A percentile compares a stretch with the other conserved stretches of the same genome.
These are phyloP conservation scores for Chelonia mydas DNA, from an alignment of 2,797 vertebrate genomes.

Conservation along the genomic window DNA sequence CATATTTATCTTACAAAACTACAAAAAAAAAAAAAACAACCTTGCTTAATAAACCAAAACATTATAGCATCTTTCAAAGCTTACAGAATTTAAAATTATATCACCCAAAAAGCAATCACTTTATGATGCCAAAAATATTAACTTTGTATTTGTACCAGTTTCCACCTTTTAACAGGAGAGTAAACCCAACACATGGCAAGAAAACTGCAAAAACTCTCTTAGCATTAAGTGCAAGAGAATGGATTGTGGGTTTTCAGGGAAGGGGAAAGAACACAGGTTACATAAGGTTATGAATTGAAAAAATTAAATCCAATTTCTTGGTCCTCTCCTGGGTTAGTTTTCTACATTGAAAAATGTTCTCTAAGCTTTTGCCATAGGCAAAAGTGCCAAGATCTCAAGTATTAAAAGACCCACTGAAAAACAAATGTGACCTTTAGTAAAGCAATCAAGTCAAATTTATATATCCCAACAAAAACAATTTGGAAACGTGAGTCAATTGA, in stretches of 20 bases:
- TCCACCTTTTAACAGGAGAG: neutral
- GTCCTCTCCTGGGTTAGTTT: conserved; percentile 10
- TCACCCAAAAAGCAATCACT: neutral
- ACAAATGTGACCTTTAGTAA: conserved; percentile 14
- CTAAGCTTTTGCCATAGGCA: neutral
- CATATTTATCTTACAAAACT: neutral
- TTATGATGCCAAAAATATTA: neutral
- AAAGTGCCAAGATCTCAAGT: neutral
- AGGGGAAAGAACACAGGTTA: conserved; percentile 2
- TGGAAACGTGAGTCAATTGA: neutral
- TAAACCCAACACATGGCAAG: neutral
- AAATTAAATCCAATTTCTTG: conserved; percentile 45
- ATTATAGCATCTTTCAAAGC: neutral
- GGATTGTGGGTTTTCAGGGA: neutral
- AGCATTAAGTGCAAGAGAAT: fast-evolving
- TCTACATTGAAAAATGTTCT: neutral
- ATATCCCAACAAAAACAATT: neutral
- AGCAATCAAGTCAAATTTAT: neutral
- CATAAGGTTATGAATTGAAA: neutral
- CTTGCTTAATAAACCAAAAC: neutral
- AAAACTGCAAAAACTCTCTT: neutral
- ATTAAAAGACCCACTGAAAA: conserved; percentile 8
- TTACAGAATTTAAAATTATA: neutral
- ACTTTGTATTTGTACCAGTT: neutral
- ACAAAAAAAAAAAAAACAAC: neutral